phyloP scores from a whole-genome alignment of 1,140 invertebrate genomes.

The Panagrolaimus sp. region DNA sequence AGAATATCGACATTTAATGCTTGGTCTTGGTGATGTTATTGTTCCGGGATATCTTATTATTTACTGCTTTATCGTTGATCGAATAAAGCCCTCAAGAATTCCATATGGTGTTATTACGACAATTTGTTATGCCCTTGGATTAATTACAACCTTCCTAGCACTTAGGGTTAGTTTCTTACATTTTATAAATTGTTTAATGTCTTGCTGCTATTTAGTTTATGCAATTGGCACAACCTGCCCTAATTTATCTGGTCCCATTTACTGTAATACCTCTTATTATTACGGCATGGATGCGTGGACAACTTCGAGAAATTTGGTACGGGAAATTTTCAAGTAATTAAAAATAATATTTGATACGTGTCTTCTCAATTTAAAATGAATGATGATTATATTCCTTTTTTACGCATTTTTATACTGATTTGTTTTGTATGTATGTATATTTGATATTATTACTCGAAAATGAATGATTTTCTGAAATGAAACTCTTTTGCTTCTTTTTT shows the following conservation, averaged over 20 bases:
- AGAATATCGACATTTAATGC: constrained; percentile 56
- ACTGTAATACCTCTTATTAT: constrained; percentile 62
- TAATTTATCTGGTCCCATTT: constrained; percentile 67
- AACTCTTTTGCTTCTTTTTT: no score
- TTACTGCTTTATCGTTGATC: constrained; percentile 50
- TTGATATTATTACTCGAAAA: no score
- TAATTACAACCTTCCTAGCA: constrained; percentile 64
- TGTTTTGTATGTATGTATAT: no score
- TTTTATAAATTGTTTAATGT: no score
- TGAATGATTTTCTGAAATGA: no score
- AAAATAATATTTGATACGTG: no score
- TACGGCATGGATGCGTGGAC: background rate
- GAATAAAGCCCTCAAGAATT: constrained; percentile 26
- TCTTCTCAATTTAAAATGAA: no score
- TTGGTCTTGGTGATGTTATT: constrained; percentile 67
- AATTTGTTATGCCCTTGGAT: constrained; percentile 62
- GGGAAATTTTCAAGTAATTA: constrained; percentile 3
- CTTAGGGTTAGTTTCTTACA: constrained; percentile 52
- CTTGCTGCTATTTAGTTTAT: constrained; percentile 55
- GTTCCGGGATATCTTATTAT: constrained; percentile 61
- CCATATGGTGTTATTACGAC: constrained; percentile 44
- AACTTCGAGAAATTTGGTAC: constrained; percentile 5
- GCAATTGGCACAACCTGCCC: constrained; percentile 65
- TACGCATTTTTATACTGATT: no score
- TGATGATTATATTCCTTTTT: no score